Conservation (phyloP, 2,113 vertebrate genomes). For the Enhydra lutris region DNA sequence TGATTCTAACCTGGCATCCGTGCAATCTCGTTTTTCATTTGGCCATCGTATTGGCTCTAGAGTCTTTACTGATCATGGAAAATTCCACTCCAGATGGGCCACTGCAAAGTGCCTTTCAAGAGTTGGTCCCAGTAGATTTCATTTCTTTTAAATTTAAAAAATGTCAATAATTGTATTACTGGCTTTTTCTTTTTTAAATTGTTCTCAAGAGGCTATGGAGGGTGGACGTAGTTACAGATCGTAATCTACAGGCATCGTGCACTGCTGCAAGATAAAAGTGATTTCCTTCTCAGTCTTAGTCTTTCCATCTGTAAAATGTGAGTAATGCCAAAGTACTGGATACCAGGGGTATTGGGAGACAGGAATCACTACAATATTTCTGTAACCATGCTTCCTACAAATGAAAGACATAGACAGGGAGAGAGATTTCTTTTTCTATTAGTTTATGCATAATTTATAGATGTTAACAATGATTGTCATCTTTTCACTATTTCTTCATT, state of each 20-base stretch:
- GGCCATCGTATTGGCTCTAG: no score
- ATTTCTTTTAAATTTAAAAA: background rate
- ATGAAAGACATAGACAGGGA: background rate
- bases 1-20: fast-evolving
- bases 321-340: background rate
- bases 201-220: background rate
- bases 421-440: background rate
- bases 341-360: background rate
- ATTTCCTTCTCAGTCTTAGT: background rate
- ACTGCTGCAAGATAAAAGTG: no score
- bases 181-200: background rate
- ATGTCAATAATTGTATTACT: background rate
- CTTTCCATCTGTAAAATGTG: background rate
- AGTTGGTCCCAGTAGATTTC: background rate
- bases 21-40: background rate
- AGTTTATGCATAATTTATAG: background rate
- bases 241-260: background rate
- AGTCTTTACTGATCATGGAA: background rate
- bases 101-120: background rate
- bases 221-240: background rate
- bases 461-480: background rate
- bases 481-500: background rate
- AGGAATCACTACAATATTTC: fast-evolving
- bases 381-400: background rate
- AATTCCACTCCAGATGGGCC: background rate